Evolutionary conservation across 2,113 vertebrate genomes (phyloP), one percentile per base, ranked within the genome.

Genomic region (Rhombomys opimus): DNA sequence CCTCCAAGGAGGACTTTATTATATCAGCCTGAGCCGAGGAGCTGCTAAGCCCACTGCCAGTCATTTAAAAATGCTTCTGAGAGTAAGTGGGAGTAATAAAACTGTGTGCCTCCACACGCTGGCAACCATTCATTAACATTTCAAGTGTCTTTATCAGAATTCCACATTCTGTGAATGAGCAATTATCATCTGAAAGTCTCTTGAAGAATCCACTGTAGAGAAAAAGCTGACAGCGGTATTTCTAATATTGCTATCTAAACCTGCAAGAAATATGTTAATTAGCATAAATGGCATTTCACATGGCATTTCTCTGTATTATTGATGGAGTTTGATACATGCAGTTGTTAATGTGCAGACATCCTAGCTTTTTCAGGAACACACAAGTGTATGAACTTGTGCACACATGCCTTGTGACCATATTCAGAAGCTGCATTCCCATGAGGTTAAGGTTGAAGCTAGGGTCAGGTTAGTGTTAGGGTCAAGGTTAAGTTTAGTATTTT

Each of bases 221-320:
- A 86, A 93, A 90, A 80, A 61, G 78, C 41, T 87, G 78, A 82
- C 63, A n/a, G 41, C 2, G 54, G 8, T 67, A 54, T 90, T 94
- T 96, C 50, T 70, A 95, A 63, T 85, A 61, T n/a, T 41, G 27
- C 85, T 84, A 11, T 57, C 8, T 78, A 87, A 88, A 85, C 68
- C 75, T 75, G 70, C 46, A 96, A 41, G 73, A 91, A 73, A n/a
- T 92, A 86, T 86, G 52, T 86, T 93, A 85, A 94, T 88, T 95
- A 73, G 20, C 87, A 63, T 80, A 75, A 82, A 41, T 89, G 67
- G 50, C 91, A 72, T 30, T 68, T 59, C 80, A 91, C 96, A 87
- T 63, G 72, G 59, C 52, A 52, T 85, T 96, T 89, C 30, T 38
- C 38, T 85, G 63, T 41, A 54, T 50, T 92, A 20, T 70, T 92